Evolutionary conservation across 1,140 invertebrate species (phyloP), one percentile per base, ranked within the genome.

Genomic region (Belonocnema kinseyi): DNA sequence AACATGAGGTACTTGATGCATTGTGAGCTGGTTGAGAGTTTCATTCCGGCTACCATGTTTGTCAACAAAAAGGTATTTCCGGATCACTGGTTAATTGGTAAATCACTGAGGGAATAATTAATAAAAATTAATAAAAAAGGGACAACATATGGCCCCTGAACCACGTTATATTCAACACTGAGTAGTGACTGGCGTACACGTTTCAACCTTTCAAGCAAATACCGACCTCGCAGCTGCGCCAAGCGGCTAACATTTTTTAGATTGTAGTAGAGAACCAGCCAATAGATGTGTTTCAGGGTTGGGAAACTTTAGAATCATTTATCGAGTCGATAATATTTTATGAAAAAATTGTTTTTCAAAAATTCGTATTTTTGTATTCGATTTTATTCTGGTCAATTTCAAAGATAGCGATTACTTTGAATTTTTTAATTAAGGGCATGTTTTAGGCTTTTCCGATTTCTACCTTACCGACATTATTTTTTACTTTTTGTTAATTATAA

Each of bases 1-100:
- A 95, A 94, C 75, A 95, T 90, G 72, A 95, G 90, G 85, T 93
- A 94, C 88, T 94, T 95, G 73, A 95, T 88, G 75, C 90, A 92
- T 86, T 90, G 89, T 7, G 92, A 92, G 79, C 92, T 91, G 73
- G 88, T 81, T 51, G 92, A 89, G 54, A 93, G 76, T 33, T 85
- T 85, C 73, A 89, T 81, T 33, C 58, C 71, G 52, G 79, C 76
- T n/a, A 87, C 81, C 86, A 87, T 89, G 11, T 66, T 77, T 72
- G 12, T 26, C 21, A 26, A 26, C 21, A 26, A 26, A 21, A 17
- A 73, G 70, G 21, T 71, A 72, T 74, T 21, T 72, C 11, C 1
- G 40, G 12, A 33, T 7, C 26, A 16, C 12, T 33, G 11, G 3
- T 66, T 66, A 46, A 46, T 40, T 66, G 5, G 4, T 8, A 5